Percentiles rank a stretch among this genome's conserved stretches.
phyloP scores from a whole-genome alignment of 2,113 vertebrate genomes.

The Chiloscyllium plagiosum region DNA sequence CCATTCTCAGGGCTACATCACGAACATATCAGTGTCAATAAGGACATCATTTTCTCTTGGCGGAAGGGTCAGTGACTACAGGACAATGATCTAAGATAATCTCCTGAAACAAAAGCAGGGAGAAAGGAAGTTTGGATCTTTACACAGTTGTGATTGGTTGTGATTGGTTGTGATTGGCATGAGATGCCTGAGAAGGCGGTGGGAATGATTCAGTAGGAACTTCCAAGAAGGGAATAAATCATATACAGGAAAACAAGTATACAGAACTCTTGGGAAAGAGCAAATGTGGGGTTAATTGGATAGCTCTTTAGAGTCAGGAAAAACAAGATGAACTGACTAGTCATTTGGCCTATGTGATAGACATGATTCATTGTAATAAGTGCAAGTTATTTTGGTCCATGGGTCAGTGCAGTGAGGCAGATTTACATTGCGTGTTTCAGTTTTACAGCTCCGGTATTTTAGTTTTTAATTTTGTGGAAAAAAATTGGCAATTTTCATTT shows the following conservation, averaged over 20 bases:
- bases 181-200: background rate
- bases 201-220: background rate
- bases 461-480: background rate
- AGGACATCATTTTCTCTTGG: background rate
- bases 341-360: background rate
- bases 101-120: background rate
- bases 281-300: background rate
- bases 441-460: background rate
- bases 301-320: background rate
- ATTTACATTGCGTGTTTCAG: background rate
- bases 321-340: background rate
- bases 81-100: background rate
- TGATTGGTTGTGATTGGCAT: background rate
- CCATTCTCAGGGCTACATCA: too few relatives aligned
- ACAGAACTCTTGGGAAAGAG: background rate
- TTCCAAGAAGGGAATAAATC: background rate
- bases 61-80: background rate
- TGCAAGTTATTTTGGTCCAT: background rate
- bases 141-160: background rate
- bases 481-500: background rate
- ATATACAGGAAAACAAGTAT: background rate
- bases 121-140: background rate
- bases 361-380: background rate
- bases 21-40: background rate
- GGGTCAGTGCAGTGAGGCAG: background rate